phyloP scores from a whole-genome alignment of 2,888 invertebrate species.

The Caradrina clavipalpis region DNA sequence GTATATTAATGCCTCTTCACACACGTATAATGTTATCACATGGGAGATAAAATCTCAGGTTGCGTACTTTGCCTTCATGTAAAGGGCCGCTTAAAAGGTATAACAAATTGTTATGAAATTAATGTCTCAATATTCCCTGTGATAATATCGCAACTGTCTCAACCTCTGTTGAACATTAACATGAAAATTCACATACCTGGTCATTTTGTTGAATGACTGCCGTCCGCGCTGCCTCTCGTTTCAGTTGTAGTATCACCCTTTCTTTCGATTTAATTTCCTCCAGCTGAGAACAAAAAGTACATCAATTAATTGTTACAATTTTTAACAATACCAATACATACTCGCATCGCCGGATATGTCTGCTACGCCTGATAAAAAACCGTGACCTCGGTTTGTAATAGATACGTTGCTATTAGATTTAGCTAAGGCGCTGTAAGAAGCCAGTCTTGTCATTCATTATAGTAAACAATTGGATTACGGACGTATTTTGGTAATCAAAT shows the following conservation, averaged over 20 bases:
- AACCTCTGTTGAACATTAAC: too few species aligned
- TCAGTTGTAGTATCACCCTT: conserved; percentile 91
- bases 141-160: too few species aligned
- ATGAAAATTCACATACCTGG: conserved; percentile 74
- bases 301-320: conserved; percentile 12
- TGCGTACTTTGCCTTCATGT: too few species aligned
- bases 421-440: conserved; percentile 31
- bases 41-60: too few species aligned
- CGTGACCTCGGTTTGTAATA: neutral
- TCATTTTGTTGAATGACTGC: conserved; percentile 77
- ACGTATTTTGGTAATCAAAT: conserved; percentile 45
- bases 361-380: conserved; percentile 37
- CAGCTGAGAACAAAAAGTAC: conserved; percentile 87
- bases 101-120: too few species aligned
- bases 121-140: too few species aligned
- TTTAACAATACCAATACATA: too few species aligned
- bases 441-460: neutral
- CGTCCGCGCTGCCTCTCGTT: conserved; percentile 82
- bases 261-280: conserved; percentile 94
- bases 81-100: too few species aligned
- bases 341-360: too few species aligned
- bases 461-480: conserved; percentile 33
- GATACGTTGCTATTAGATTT: conserved; percentile 41
- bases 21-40: too few species aligned
- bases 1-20: too few species aligned